Evolutionary conservation across 2,797 vertebrate species (phyloP).

Genomic region (Enteromius fasciolatus): DNA sequence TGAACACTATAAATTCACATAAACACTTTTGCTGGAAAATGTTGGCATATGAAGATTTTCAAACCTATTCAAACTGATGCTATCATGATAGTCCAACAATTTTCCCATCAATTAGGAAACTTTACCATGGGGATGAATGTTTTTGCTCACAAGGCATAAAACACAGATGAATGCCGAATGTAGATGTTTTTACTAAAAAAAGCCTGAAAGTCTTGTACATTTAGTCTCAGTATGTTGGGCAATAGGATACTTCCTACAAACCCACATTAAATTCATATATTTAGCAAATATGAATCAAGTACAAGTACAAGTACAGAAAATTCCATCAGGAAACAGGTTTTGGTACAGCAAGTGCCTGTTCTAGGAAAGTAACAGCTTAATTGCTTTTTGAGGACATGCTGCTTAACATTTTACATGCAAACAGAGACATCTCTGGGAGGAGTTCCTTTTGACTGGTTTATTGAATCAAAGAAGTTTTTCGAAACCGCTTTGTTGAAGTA

Average conservation of each 20-base stretch:
- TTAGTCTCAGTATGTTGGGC: not conserved
- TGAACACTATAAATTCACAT: not conserved
- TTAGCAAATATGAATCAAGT: too few species aligned
- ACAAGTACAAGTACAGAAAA: constrained; percentile 28
- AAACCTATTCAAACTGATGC: not conserved
- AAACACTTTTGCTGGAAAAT: constrained; percentile 1
- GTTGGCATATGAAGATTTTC: not conserved
- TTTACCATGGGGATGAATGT: not conserved
- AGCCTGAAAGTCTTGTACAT: not conserved
- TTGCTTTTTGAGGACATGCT: constrained; percentile 30
- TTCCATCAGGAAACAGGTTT: constrained; percentile 11
- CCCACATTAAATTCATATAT: not conserved
- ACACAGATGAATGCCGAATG: not conserved
- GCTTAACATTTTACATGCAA: constrained; percentile 16
- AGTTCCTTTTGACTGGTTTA: not conserved
- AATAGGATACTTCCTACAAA: not conserved
- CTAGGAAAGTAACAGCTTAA: constrained; percentile 34
- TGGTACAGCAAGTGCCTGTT: constrained; percentile 42
- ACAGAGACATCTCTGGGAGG: not conserved
- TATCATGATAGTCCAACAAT: not conserved
- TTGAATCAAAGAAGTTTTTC: constrained; percentile 25
- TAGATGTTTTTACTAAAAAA: not conserved
- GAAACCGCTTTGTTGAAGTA: not conserved
- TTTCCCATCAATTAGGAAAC: not conserved
- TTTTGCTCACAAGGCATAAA: not conserved